Evolutionary conservation across 2,797 vertebrate species (phyloP).

Genomic region (Lindbergichthys nudifrons): DNA sequence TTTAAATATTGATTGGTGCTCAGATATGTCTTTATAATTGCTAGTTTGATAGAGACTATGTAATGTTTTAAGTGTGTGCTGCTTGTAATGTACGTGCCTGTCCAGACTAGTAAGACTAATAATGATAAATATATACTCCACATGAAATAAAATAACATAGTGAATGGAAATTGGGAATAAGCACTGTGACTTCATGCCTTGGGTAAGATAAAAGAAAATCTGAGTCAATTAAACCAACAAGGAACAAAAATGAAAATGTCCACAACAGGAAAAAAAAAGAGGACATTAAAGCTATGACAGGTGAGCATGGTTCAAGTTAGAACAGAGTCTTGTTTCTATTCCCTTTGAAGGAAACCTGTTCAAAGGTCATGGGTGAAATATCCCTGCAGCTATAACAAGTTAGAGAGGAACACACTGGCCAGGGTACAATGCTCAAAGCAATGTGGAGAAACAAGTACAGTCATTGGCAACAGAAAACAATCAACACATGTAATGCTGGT

Average conservation of each 20-base stretch:
- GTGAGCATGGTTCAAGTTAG: background rate
- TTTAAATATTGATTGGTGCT: too few relatives aligned
- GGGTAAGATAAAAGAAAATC: background rate
- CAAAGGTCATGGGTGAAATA: conserved; percentile 33
- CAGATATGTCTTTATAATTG: too few relatives aligned
- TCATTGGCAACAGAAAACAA: conserved; percentile 37
- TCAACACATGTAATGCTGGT: conserved; percentile 36
- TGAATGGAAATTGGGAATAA: background rate
- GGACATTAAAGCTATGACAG: background rate
- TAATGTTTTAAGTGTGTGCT: too few relatives aligned
- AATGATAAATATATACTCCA: background rate
- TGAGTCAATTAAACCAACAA: background rate
- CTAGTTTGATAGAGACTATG: too few relatives aligned
- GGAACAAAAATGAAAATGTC: background rate
- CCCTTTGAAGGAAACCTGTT: conserved; percentile 58
- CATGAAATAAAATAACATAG: background rate
- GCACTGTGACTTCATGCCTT: background rate
- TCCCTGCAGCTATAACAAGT: conserved; percentile 36
- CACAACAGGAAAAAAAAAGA: background rate
- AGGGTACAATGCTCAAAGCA: conserved; percentile 46
- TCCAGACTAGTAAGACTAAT: too few relatives aligned
- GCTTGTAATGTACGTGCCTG: too few relatives aligned
- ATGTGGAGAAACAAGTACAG: conserved; percentile 77
- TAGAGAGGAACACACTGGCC: conserved; percentile 26
- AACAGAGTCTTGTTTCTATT: conserved; percentile 7